phyloP scores from a whole-genome alignment of 2,888 invertebrate species.

The Hirtodrosophila confusa region DNA sequence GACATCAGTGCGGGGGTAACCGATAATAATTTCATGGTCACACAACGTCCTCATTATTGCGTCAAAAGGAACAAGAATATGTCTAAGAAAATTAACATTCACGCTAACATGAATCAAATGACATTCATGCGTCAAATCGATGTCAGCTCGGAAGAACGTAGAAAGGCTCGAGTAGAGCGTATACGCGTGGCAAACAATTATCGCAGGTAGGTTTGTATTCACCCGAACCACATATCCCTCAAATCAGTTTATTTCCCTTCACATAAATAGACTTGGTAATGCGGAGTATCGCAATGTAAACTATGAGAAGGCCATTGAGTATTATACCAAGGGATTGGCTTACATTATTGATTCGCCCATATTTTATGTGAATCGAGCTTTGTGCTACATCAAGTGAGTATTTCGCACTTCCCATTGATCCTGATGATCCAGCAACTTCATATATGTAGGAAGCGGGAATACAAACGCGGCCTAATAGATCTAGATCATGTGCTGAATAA shows the following conservation, averaged over 20 bases:
- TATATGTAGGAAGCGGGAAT: conserved; percentile 42
- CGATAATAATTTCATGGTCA: conserved; percentile 26
- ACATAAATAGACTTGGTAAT: conserved; percentile 45
- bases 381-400: conserved; percentile 50
- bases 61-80: not conserved
- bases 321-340: conserved; percentile 41
- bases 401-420: not conserved
- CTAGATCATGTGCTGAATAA: conserved; percentile 44
- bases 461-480: conserved; percentile 46
- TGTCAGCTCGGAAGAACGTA: not conserved
- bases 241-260: too few relatives aligned
- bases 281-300: conserved; percentile 38
- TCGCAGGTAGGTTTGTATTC: conserved; percentile 38
- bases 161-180: conserved; percentile 30
- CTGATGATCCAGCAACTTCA: too few relatives aligned
- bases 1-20: conserved; percentile 26
- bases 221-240: too few relatives aligned
- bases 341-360: conserved; percentile 50
- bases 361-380: conserved; percentile 42
- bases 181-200: conserved; percentile 38
- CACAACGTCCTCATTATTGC: accelerated
- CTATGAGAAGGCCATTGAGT: conserved; percentile 46
- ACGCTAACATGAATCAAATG: conserved; percentile 28
- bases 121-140: conserved; percentile 54
- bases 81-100: not conserved